Conservation (phyloP, 2,888 invertebrate genomes). For the Chaetoderma sp. region DNA sequence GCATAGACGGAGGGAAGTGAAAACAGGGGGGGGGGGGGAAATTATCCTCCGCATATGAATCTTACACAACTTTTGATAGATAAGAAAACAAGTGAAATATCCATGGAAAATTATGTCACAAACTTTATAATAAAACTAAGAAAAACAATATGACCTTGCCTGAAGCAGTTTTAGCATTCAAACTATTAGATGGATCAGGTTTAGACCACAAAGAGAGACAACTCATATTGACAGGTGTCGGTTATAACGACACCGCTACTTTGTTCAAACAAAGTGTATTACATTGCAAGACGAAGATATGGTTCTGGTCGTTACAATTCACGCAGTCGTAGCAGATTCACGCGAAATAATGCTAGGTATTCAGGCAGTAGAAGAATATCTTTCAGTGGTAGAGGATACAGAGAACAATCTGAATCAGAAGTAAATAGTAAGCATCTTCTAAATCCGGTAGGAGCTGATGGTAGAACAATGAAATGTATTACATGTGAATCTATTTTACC, state of each 20-base stretch:
- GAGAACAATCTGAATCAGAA: no score
- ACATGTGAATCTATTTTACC: conserved; percentile 2
- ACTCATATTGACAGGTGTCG: conserved; percentile 5
- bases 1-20: no score
- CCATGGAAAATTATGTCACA: conserved; percentile 29
- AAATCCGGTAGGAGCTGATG: no score
- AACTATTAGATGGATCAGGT: conserved; percentile 9
- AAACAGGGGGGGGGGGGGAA: no score
- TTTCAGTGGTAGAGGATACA: no score
- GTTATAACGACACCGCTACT: conserved; percentile 5
- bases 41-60: conserved; percentile 28
- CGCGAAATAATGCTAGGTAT: no score
- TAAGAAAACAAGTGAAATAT: background rate
- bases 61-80: conserved; percentile 31
- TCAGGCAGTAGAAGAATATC: no score
- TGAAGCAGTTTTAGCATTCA: conserved; percentile 26
- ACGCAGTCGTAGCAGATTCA: no score
- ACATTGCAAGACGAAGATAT: no score
- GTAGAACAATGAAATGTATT: background rate
- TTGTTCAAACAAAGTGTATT: no score
- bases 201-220: conserved; percentile 8
- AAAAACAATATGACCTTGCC: conserved; percentile 28
- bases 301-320: no score
- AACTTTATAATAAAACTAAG: conserved; percentile 12
- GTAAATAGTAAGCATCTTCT: no score